These are phyloP conservation scores for Rosalia funebris DNA, from an alignment of 2,888 invertebrate species.

Conservation along the genomic window DNA sequence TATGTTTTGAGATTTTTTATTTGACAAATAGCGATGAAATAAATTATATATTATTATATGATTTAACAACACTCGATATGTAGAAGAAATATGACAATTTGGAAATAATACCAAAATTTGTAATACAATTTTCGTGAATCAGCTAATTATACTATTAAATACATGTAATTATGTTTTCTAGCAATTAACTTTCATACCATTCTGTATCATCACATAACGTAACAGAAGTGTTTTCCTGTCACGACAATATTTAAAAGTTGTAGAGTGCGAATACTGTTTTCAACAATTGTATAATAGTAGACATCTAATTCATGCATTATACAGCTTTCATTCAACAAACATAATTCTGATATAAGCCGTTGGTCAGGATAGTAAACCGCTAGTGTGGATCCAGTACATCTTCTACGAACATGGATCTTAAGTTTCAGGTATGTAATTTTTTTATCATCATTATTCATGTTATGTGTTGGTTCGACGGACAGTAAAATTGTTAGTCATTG, in stretches of 20 bases:
- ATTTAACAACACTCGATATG: no score
- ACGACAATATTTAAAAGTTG: constrained; percentile 11
- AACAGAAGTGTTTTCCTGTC: neutral
- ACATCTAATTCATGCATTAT: neutral
- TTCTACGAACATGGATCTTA: constrained; percentile 22
- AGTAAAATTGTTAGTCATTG: neutral
- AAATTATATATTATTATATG: no score
- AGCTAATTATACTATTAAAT: neutral
- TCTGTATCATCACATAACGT: constrained; percentile 9
- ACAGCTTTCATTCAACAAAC: constrained; percentile 20
- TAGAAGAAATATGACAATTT: neutral
- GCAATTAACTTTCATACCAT: neutral
- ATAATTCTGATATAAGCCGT: constrained; percentile 24
- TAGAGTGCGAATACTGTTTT: neutral
- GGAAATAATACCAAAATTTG: neutral
- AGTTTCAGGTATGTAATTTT: constrained; percentile 23
- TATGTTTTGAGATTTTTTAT: no score
- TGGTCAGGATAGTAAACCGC: constrained; percentile 17
- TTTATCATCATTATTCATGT: neutral
- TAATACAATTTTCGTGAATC: neutral
- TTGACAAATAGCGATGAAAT: no score
- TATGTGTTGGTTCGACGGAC: neutral
- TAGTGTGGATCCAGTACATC: constrained; percentile 25
- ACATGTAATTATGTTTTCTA: neutral
- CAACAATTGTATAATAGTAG: constrained; percentile 1